Evolutionary conservation across 2,113 vertebrate species (phyloP).

Genomic region (Notechis scutatus): DNA sequence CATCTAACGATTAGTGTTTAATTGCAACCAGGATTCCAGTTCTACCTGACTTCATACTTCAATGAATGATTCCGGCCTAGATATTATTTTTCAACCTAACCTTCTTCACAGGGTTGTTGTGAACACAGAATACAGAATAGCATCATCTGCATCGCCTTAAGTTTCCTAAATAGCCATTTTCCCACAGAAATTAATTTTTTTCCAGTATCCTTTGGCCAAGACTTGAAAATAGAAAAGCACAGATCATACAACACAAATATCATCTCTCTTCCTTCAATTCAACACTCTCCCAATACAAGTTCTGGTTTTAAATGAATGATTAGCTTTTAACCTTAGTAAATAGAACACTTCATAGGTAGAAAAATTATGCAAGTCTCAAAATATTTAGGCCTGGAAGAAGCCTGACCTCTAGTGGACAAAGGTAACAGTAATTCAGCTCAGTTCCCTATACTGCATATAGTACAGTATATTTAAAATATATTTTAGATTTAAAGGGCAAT

Average conservation of each 20-base stretch:
- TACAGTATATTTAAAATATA: background rate
- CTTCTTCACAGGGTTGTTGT: background rate
- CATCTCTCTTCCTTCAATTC: background rate
- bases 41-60: background rate
- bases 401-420: constrained; percentile 62
- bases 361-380: background rate
- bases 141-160: background rate
- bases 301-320: background rate
- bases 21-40: background rate
- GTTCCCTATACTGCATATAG: background rate
- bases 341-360: background rate
- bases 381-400: background rate
- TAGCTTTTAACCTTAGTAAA: background rate
- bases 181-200: background rate
- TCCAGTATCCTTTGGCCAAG: background rate
- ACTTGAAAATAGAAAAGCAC: background rate
- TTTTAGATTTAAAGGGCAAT: background rate
- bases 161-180: background rate
- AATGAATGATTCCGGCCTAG: background rate
- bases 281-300: background rate
- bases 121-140: background rate
- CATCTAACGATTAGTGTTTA: background rate
- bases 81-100: background rate
- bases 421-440: background rate
- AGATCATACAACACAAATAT: background rate